Evolutionary conservation across 2,113 vertebrate genomes (phyloP), one percentile per base, ranked within the genome.

Genomic region (Bothrops jararaca): DNA sequence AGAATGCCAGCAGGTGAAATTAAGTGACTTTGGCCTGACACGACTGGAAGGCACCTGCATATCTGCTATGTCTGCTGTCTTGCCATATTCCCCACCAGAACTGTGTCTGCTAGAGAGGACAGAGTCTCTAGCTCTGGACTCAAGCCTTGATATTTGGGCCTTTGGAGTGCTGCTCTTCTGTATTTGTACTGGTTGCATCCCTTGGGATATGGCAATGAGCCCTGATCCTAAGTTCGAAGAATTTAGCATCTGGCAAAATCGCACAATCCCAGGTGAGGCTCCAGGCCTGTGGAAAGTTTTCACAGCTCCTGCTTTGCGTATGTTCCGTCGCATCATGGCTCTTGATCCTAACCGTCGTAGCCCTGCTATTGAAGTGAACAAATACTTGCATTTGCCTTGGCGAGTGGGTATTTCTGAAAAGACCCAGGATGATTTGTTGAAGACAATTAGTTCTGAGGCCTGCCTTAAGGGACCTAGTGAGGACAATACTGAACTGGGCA

Each of bases 1-100:
- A 0, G 93, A 93, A 87, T 99, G 99, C 88, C 98, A 96, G 24
- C 98, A 96, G 60, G 98, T 99, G 95, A 99, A 99, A 94, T 97
- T 99, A 88, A 98, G 98, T 0, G 99, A 99, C 97, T 98, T 99
- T 3, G 99, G 98, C 60, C 97, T 99, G 85, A 96, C 98, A 0
- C 97, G 98, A 0, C 95, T 98, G 0, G 96, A 97, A 29, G 98
- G 98, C 48, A 96, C 97, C 0, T 94, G 93, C 0, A 96, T 98
- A 1, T 97, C 97, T 0, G 98, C 98, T 0, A 98, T 98, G 11
- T 98, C 98, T 1, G 97, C 97, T 9, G 97, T 98, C 4, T 97
- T 99, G 2, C 99, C 99, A 58, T 98, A 98, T 0, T 98, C 98
- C 1, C 98, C 98, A 0, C 99, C 99, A 0, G 99, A 99, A 95